Conservation (phyloP, 2,113 vertebrate genomes). For the Saiga tatarica region DNA sequence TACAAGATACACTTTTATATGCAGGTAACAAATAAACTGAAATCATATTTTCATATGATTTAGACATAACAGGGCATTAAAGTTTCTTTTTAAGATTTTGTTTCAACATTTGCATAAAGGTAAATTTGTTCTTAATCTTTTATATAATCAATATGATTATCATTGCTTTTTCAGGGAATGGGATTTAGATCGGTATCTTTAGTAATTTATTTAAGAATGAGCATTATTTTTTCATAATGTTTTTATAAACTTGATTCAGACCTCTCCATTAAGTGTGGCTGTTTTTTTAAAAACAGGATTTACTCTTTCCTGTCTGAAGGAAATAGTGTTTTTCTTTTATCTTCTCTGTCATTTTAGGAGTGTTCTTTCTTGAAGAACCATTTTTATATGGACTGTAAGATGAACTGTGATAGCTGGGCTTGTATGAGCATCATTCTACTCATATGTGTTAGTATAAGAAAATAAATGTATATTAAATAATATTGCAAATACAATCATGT, state of each 20-base stretch:
- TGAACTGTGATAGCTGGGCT: neutral
- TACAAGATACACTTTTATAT: neutral
- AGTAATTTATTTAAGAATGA: slow-evolving; percentile 7
- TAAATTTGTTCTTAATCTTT: neutral
- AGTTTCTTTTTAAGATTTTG: neutral
- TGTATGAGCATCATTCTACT: neutral
- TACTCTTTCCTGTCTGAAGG: slow-evolving; percentile 31
- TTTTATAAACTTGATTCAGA: slow-evolving; percentile 46
- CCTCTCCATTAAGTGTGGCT: slow-evolving; percentile 23
- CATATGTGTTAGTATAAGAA: neutral
- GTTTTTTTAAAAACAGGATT: slow-evolving; percentile 20
- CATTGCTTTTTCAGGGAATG: neutral
- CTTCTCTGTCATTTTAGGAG: neutral
- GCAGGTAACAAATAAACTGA: neutral
- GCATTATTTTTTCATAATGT: slow-evolving; percentile 52
- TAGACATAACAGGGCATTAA: neutral
- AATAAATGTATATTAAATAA: neutral
- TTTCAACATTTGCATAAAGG: slow-evolving; percentile 18
- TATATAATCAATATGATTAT: neutral
- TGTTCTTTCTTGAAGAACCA: neutral
- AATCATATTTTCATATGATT: neutral
- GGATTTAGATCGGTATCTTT: neutral
- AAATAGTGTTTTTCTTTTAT: slow-evolving; percentile 11
- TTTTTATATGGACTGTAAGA: neutral
- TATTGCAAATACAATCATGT: neutral